Conservation (phyloP, 2,797 vertebrate species). For the Helostoma temminkii region DNA sequence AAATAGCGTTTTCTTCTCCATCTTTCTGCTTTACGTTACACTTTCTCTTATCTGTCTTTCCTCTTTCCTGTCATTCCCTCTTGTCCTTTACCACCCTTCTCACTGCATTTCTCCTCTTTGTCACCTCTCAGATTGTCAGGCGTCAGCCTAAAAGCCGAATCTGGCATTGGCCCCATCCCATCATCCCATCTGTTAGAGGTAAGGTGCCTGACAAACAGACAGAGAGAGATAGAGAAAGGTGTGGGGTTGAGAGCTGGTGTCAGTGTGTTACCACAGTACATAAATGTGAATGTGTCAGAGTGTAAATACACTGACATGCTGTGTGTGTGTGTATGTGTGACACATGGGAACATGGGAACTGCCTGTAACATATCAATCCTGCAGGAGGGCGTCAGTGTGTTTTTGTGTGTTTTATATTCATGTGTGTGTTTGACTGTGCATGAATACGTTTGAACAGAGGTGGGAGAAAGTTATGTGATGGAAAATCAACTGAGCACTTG, state of each 20-base stretch:
- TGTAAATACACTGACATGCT: background rate
- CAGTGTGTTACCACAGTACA: slow-evolving; percentile 1
- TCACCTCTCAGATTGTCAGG: slow-evolving; percentile 47
- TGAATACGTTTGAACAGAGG: slow-evolving; percentile 11
- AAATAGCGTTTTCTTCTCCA: background rate
- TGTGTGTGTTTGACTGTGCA: background rate
- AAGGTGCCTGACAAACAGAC: slow-evolving; percentile 22
- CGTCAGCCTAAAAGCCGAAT: slow-evolving; percentile 22
- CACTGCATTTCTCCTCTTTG: slow-evolving; percentile 11
- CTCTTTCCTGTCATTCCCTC: background rate
- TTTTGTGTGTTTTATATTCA: slow-evolving; percentile 1
- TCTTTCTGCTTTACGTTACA: background rate
- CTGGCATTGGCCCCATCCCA: slow-evolving; percentile 28
- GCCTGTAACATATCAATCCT: slow-evolving; percentile 1
- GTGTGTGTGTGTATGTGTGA: slow-evolving; percentile 8
- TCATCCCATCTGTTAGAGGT: slow-evolving; percentile 50
- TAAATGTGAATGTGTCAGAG: slow-evolving; percentile 31
- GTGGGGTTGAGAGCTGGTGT: slow-evolving; percentile 17
- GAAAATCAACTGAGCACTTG: background rate
- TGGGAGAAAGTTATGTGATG: background rate
- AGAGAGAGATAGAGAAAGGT: background rate
- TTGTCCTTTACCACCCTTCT: background rate
- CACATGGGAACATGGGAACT: background rate
- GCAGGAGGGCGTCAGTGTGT: background rate
- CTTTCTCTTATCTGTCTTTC: background rate